Conservation (phyloP, 2,797 vertebrate genomes). For the Micromesistius poutassou region DNA sequence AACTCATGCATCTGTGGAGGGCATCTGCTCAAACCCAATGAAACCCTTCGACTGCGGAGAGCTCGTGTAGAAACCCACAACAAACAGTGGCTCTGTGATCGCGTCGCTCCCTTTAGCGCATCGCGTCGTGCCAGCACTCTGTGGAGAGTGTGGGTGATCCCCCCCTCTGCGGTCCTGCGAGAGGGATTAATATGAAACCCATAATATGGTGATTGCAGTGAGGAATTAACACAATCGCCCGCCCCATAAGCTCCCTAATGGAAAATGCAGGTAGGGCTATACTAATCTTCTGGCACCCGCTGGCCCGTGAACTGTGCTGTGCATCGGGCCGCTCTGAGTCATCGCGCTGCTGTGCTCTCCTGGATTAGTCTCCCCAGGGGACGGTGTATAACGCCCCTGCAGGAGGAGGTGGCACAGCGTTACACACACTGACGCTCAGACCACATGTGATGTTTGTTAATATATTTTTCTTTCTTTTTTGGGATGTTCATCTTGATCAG, state of each 20-base stretch:
- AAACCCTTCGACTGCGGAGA: background rate
- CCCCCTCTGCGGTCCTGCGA: background rate
- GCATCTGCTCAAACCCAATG: background rate
- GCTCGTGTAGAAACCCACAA: background rate
- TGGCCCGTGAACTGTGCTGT: constrained; percentile 36
- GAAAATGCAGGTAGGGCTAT: constrained; percentile 47
- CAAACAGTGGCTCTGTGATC: background rate
- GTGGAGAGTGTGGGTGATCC: background rate
- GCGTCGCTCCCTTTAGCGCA: background rate
- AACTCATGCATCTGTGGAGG: background rate
- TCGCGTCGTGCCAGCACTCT: background rate
- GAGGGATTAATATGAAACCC: constrained; percentile 47
- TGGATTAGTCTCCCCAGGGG: constrained; percentile 32
- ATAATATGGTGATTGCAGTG: constrained; percentile 46
- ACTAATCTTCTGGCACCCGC: constrained; percentile 44
- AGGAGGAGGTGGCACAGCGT: background rate
- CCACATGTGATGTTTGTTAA: background rate
- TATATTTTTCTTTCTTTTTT: background rate
- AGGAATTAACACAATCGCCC: constrained; percentile 50
- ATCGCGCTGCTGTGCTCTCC: constrained; percentile 22
- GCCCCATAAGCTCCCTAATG: constrained; percentile 40
- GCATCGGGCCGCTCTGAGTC: constrained; percentile 48
- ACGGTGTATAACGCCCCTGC: constrained; percentile 32
- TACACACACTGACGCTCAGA: background rate
- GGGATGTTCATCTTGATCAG: background rate